Conservation (phyloP, 2,797 vertebrate species). For the Molossus molossus region DNA sequence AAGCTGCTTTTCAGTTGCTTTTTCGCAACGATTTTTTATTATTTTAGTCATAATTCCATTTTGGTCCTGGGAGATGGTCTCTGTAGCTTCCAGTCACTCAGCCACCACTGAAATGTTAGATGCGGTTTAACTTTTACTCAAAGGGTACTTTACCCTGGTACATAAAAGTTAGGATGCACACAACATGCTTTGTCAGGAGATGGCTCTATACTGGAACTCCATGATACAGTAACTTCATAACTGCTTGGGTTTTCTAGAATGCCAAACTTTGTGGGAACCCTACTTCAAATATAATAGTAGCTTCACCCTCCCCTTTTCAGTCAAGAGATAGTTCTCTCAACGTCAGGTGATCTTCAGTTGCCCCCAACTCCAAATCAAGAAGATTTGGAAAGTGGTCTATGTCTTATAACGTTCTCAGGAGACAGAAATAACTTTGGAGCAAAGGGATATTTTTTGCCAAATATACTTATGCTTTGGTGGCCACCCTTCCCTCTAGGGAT, state of each 20-base stretch:
- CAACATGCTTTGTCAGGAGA: background rate
- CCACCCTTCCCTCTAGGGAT: background rate
- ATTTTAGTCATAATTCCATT: no score
- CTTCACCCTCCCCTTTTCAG: background rate
- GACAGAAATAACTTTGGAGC: background rate
- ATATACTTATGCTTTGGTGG: background rate
- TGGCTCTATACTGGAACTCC: background rate
- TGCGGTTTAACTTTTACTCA: background rate
- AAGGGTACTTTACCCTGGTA: background rate
- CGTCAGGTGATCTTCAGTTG: background rate
- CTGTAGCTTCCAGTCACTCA: no score
- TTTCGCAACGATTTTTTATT: no score
- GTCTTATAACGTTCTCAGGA: background rate
- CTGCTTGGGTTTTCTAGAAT: constrained; percentile 22
- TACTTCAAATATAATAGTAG: background rate
- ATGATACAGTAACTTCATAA: background rate
- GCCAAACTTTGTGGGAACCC: background rate
- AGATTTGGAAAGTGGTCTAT: background rate
- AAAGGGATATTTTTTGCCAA: background rate
- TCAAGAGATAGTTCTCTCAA: background rate
- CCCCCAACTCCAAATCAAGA: background rate
- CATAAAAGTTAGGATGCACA: background rate
- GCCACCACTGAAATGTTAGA: background rate
- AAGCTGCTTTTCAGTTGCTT: no score
- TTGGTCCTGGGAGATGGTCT: no score